Evolutionary conservation across 2,888 invertebrate species (phyloP), one percentile per base, ranked within the genome.

Genomic region (Brassicogethes aeneus): DNA sequence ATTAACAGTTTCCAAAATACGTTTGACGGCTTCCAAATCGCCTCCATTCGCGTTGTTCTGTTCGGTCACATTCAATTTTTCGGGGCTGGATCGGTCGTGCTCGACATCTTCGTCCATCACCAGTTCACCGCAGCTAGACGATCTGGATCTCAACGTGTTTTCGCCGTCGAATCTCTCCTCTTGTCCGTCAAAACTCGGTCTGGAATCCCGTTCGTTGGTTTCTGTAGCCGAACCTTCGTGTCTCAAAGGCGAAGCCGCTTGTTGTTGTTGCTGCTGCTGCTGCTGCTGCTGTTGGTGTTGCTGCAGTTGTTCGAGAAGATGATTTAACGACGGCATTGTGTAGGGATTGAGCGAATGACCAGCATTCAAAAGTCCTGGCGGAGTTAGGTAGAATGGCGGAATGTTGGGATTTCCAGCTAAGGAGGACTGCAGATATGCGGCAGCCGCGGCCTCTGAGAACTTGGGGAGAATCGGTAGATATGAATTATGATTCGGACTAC

Each of bases 401-500:
- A 79, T 69, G 16, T 74, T 67, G n/a, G 73, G 70, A 46, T 74
- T 74, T 34, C 74, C 71, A 2, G 71, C 68, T 16, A 76, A 54
- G 1, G 65, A 60, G 3, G 72, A 69, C 34, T 74, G 73, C 45
- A 76, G 70, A 17, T 75, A 61, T 0, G 72, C 72, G 39, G 79
- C 78, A 32, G 80, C 80, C 45, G 80, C 77, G 3, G 77, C 75
- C 48, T 78, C 80, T 43, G 63, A 73, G 57, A 79, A 80, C 61
- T 85, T 85, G 0, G 85, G 85, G 42, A 85, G 66, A 48, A 85
- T 83, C 16, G 85, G 82, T 54, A 85, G 72, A 60, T 84, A 86
- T n/a, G 79, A 73, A 60, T 77, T 73, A 53, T 73, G 73, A 56
- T 75, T 74, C 23, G 72, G 71, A 53, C 61, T 68, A 7, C 61